Evolutionary conservation across 1,140 invertebrate genomes (phyloP), one percentile per base, ranked within the genome.

Genomic region (Drosophila subobscura): DNA sequence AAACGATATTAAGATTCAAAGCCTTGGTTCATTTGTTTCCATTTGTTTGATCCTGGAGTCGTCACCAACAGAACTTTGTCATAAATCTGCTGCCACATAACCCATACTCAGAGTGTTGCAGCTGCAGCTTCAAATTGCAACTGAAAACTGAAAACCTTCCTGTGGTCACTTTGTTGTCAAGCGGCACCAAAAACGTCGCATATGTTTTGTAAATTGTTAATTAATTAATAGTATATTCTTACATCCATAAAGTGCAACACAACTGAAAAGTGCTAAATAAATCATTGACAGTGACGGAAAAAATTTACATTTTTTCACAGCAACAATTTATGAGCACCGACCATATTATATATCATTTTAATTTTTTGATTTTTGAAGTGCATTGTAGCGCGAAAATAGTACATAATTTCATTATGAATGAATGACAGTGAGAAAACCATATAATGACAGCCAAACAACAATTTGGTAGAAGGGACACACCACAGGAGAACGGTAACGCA

Each of bases 121-220:
- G 29, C 7, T 20, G 16, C 16, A 20, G 16, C 16, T 45, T 37
- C 12, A 61, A 40, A 27, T 27, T 46, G 47, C 42, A 64, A 65
- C 61, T 22, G 29, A 74, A 79, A 71, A 49, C 49, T 58, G 27
- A 20, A 56, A 20, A 56, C 40, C 3, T 51, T 54, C 44, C 29
- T 59, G 33, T 29, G 60, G 58, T 8, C 29, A 8, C 29, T 33
- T 14, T 63, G 41, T 74, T 77, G 65, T 74, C 77, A 79, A 54
- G 29, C 29, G 29, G 58, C 61, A 49, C 44, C 47, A 25, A 50
- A 42, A 71, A 49, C 37, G 45, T 53, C 42, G 61, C 80, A 77
- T 85, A 79, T 85, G 77, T 77, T 85, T 86, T 80, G 42, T 86
- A 86, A 85, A 81, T 86, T 80, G 42, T 86, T 81, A 85, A 81